Evolutionary conservation across 2,888 invertebrate genomes (phyloP).

Genomic region (Hemistola chrysoprasaria): DNA sequence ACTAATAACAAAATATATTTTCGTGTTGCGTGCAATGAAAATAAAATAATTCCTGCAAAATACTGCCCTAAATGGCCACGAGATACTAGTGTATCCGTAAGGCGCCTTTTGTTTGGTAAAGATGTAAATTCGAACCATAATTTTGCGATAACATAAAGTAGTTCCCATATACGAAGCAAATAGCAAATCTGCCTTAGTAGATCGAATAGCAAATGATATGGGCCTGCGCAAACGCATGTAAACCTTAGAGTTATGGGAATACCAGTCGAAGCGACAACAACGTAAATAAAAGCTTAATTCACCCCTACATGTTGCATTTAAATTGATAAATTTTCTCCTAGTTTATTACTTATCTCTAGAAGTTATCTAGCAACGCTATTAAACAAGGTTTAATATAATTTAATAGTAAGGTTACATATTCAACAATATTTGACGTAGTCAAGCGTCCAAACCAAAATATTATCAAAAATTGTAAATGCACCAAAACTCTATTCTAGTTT

Average conservation of each 20-base stretch:
- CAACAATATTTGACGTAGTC: too few relatives aligned
- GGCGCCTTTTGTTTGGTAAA: slow-evolving; percentile 26
- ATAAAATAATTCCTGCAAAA: slow-evolving; percentile 7
- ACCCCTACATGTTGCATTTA: slow-evolving; percentile 39
- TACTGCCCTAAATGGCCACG: slow-evolving; percentile 28
- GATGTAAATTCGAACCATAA: slow-evolving; percentile 31
- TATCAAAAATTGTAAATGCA: too few relatives aligned
- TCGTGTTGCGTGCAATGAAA: too few relatives aligned
- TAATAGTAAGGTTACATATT: too few relatives aligned
- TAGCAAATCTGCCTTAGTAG: slow-evolving; percentile 25
- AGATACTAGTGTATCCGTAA: slow-evolving; percentile 21
- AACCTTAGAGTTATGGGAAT: slow-evolving; percentile 40
- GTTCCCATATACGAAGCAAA: slow-evolving; percentile 29
- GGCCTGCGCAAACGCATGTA: slow-evolving; percentile 37
- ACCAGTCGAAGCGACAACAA: slow-evolving; percentile 31
- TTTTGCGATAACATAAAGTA: slow-evolving; percentile 27
- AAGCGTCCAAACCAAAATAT: too few relatives aligned
- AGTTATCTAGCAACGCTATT: too few relatives aligned
- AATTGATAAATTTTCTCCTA: slow-evolving; percentile 32
- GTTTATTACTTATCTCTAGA: not conserved
- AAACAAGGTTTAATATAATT: too few relatives aligned
- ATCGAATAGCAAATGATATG: slow-evolving; percentile 28
- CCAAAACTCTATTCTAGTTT: too few relatives aligned
- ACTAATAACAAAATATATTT: too few relatives aligned
- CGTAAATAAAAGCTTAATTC: slow-evolving; percentile 47